These are phyloP conservation scores for Bombus picipes DNA, from an alignment of 1,140 invertebrate genomes.

Conservation along the genomic window DNA sequence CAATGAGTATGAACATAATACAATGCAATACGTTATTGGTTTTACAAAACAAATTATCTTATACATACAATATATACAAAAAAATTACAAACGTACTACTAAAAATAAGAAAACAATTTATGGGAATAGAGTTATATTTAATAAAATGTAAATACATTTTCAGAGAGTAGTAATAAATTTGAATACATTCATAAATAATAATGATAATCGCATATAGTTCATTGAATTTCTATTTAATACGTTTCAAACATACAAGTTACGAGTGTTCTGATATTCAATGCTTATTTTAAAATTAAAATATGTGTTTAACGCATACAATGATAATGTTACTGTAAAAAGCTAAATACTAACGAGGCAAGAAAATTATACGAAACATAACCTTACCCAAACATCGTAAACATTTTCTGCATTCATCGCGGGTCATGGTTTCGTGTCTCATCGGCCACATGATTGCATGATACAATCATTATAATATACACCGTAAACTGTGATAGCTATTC, in stretches of 20 bases:
- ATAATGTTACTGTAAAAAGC: slow-evolving; percentile 9
- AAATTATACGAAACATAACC: slow-evolving; percentile 74
- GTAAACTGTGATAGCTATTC: slow-evolving; percentile 30
- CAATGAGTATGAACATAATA: too few relatives aligned
- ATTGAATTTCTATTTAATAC: background rate
- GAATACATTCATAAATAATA: slow-evolving; percentile 23
- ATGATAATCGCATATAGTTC: background rate
- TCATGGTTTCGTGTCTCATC: slow-evolving; percentile 87
- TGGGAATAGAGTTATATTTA: slow-evolving; percentile 5
- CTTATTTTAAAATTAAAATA: background rate
- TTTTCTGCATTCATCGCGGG: slow-evolving; percentile 92
- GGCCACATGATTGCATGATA: slow-evolving; percentile 86
- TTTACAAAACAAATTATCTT: background rate
- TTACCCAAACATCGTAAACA: slow-evolving; percentile 92
- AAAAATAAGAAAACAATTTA: slow-evolving; percentile 10
- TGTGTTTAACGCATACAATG: background rate
- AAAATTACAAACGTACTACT: background rate
- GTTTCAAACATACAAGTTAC: background rate
- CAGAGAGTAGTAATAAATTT: slow-evolving; percentile 15
- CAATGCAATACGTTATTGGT: background rate
- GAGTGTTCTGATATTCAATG: too few relatives aligned
- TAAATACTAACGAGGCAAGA: slow-evolving; percentile 18
- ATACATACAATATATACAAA: background rate
- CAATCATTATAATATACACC: slow-evolving; percentile 35
- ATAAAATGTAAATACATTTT: slow-evolving; percentile 28